Evolutionary conservation across 2,888 invertebrate genomes (phyloP).

Genomic region (Agonopterix alstromeriana): DNA sequence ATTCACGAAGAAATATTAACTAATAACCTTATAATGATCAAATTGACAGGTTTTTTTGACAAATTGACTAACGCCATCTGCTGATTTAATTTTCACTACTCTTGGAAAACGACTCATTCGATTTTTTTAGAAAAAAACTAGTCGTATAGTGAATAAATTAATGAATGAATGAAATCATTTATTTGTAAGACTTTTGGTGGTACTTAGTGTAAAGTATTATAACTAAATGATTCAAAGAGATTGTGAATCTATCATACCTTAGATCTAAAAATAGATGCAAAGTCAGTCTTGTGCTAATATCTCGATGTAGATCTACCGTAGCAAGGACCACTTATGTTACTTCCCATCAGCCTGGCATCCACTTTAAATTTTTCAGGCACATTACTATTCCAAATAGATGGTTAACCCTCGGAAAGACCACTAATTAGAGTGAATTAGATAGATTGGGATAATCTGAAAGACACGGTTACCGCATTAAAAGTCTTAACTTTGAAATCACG

Average conservation of each 20-base stretch:
- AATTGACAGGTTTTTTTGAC: too few relatives aligned
- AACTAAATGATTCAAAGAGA: background rate
- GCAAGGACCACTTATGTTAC: background rate
- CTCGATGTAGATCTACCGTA: background rate
- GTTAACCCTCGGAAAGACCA: conserved; percentile 29
- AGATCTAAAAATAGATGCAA: background rate
- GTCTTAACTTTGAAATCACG: conserved; percentile 63
- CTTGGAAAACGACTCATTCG: too few relatives aligned
- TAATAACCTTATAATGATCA: too few relatives aligned
- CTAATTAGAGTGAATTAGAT: conserved; percentile 60
- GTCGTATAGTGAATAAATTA: too few relatives aligned
- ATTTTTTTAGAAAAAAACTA: too few relatives aligned
- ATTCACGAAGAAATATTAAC: too few relatives aligned
- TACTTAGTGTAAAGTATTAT: too few relatives aligned
- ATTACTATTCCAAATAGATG: conserved; percentile 32
- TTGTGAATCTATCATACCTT: background rate
- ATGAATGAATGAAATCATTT: too few relatives aligned
- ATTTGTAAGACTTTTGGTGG: too few relatives aligned
- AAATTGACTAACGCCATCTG: too few relatives aligned
- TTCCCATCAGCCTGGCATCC: background rate
- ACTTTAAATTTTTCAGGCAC: conserved; percentile 24
- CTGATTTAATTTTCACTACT: too few relatives aligned
- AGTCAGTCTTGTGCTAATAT: background rate
- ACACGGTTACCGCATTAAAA: conserved; percentile 74
- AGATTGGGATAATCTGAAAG: conserved; percentile 63